Evolutionary conservation across 2,888 invertebrate species (phyloP).

Genomic region (Nasonia oneida): DNA sequence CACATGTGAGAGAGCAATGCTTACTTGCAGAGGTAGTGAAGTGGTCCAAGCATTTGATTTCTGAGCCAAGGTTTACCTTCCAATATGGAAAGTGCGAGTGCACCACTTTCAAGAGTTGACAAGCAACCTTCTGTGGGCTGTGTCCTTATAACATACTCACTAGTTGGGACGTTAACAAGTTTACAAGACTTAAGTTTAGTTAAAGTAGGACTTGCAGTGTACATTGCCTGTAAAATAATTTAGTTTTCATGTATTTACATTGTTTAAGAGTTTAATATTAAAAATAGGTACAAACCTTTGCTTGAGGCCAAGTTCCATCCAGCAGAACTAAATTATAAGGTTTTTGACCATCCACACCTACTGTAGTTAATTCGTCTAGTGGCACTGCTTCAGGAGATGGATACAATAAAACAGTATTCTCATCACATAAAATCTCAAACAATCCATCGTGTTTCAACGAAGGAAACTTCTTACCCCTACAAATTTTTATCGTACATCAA

Average conservation of each 20-base stretch:
- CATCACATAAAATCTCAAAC: conserved; percentile 83
- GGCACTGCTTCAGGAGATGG: conserved; percentile 89
- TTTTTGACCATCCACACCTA: conserved; percentile 76
- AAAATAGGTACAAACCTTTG: conserved; percentile 81
- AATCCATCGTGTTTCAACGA: conserved; percentile 84
- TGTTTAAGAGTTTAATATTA: conserved; percentile 10
- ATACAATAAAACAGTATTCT: conserved; percentile 89
- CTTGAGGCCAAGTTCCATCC: conserved; percentile 98
- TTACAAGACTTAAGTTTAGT: conserved; percentile 90
- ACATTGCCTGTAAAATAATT: conserved; percentile 84
- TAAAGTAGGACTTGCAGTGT: conserved; percentile 88
- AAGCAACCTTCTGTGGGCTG: conserved; percentile 95
- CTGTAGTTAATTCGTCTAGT: conserved; percentile 81
- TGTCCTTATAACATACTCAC: conserved; percentile 95
- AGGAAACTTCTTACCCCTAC: conserved; percentile 92
- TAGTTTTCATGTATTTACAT: conserved; percentile 15
- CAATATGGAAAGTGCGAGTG: conserved; percentile 87
- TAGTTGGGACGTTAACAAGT: conserved; percentile 85
- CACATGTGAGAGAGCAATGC: conserved; percentile 1
- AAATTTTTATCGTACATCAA: conserved; percentile 75
- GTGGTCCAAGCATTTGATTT: conserved; percentile 86
- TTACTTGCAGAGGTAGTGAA: conserved; percentile 88
- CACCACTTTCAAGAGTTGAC: conserved; percentile 94
- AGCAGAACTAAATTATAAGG: conserved; percentile 90
- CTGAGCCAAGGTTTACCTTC: conserved; percentile 86